Percentiles rank a stretch among this genome's conserved stretches.
These are phyloP conservation scores for Forficula auricularia DNA, from an alignment of 1,140 invertebrate genomes.

Conservation along the genomic window DNA sequence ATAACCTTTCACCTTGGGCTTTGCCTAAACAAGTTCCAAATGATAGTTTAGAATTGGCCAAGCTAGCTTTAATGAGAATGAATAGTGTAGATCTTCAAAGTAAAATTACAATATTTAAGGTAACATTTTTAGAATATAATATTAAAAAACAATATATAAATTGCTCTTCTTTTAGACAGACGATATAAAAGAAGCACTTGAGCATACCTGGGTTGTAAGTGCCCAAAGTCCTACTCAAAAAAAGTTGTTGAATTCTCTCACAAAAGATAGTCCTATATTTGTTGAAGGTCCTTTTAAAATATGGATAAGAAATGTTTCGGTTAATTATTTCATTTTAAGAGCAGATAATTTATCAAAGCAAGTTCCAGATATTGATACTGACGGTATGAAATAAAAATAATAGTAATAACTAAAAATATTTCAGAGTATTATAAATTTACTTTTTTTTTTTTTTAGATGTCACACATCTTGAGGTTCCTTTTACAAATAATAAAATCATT, in stretches of 20 bases:
- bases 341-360: slow-evolving; percentile 35
- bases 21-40: slow-evolving; percentile 55
- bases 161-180: slow-evolving; percentile 31
- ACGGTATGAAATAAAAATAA: slow-evolving; percentile 36
- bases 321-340: slow-evolving; percentile 74
- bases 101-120: slow-evolving; percentile 48
- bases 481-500: slow-evolving; percentile 31
- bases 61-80: slow-evolving; percentile 70
- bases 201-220: slow-evolving; percentile 88
- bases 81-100: slow-evolving; percentile 65
- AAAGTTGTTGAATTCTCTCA: slow-evolving; percentile 51
- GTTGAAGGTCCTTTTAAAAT: slow-evolving; percentile 77
- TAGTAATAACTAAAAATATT: neutral
- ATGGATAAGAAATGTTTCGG: slow-evolving; percentile 52
- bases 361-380: slow-evolving; percentile 25
- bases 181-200: slow-evolving; percentile 54
- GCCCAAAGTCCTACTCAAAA: slow-evolving; percentile 65
- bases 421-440: slow-evolving; percentile 9
- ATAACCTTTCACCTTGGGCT: slow-evolving; percentile 75
- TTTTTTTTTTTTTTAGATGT: slow-evolving; percentile 39
- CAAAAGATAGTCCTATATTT: slow-evolving; percentile 47
- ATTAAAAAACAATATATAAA: neutral
- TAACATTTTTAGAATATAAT: slow-evolving; percentile 18
- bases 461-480: slow-evolving; percentile 39
- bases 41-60: slow-evolving; percentile 64